Evolutionary conservation across 2,888 invertebrate species (phyloP), one percentile per base, ranked within the genome.

Genomic region (Tenthredo scrophulariae): DNA sequence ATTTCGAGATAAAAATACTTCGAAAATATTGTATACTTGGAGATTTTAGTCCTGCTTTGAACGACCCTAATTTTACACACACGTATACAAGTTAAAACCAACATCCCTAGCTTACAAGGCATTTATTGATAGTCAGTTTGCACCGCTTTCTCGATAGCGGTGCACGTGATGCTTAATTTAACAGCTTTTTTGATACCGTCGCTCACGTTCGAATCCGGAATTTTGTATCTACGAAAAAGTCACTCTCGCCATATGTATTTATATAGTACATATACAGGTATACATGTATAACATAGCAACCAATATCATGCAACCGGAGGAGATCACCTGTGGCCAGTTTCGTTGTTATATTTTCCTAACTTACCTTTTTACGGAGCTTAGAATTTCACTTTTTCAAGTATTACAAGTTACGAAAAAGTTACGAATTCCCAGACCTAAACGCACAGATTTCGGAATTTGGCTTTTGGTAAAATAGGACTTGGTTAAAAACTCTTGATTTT

Each of bases 161-260:
- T 74, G 74, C 50, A 77, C 77, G 77, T 77, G 77, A 77, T 77
- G 77, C 54, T 77, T 54, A 77, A 77, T 77, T 77, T 29, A 77
- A 77, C 50, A 77, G 33, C 46, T 77, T 77, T 77, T 77, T 77
- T 77, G 18, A 50, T 13, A 54, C 29, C 77, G 9, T 54, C 54
- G 77, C 50, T 77, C 77, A 50, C 77, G 50, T 77, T 29, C 33
- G 50, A 77, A 77, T 77, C 77, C 77, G 33, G 54, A 77, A 54
- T 74, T 74, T 74, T 43, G 22, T 74, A 74, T 54, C 77, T 54
- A 54, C 29, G 77, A 77, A 77, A 77, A 77, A 77, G 54, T 29
- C 26, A 40, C 74, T 74, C 77, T 50, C 50, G 43, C 54, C n/a
- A 54, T 18, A 40, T 43, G 72, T 37, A 10, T 72, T 37, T 37